Base-by-base conservation (phyloP, 2,113 vertebrate genomes). In the Elaphurus davidianus region DNA sequence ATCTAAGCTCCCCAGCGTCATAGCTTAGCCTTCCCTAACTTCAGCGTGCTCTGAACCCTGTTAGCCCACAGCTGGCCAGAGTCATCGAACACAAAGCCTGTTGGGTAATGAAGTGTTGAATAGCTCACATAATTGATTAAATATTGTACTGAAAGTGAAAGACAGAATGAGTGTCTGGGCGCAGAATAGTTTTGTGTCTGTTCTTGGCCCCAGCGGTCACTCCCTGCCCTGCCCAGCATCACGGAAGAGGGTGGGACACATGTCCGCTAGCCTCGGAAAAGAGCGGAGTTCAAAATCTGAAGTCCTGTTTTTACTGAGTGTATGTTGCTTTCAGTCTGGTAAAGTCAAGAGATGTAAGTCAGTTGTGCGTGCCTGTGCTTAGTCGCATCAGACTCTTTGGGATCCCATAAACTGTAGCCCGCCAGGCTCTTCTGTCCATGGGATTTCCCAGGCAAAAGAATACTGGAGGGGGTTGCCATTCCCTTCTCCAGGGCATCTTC, bases 281-380 rank as follows among this genome's bases (percentile, higher is more conserved):
- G 30, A 25, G 33, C 3, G 2, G n/a, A 54, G 3, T 52, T 81
- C 30, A n/a, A 52, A 52, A 81, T n/a, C 52, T 13, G 19, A 82
- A n/a, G 33, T n/a, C 50, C 50, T 23, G 1, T 82, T 54, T 25
- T 33, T n/a, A 1, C 33, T 54, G 11, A 8, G 6, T 0, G 33
- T 21, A 1, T 36, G 4, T 14, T 54, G 79, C 33, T 82, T 25
- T 54, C 50, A 14, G 19, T 13, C 33, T 54, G 3, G 79, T 25
- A 14, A 15, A 83, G 33, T 54, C 50, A 54, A 36, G 33, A 5
- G 30, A n/a, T 54, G 30, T 25, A n/a, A 23, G 50, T 82, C 79
- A 54, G 33, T 19, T 23, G 10, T 6, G n/a, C 10, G 0, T 3
- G 67, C n/a, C n/a, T 71, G n/a, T 12, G n/a, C n/a, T 23, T 6